These are phyloP conservation scores for Sphecodes monilicornis DNA, from an alignment of 2,888 invertebrate genomes.

Conservation along the genomic window DNA sequence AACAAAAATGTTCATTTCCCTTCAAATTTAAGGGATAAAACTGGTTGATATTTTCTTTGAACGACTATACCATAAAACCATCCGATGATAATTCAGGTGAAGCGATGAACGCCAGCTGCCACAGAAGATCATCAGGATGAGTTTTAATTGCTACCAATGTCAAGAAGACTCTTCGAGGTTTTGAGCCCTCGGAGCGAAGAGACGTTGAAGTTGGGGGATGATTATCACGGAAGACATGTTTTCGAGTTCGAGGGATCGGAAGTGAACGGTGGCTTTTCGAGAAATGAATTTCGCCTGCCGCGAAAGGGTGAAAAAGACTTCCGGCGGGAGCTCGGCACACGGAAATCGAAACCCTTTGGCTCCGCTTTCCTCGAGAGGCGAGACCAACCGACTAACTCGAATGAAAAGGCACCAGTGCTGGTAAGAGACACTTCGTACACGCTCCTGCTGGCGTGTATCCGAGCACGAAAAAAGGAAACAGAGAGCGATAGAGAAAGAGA, in stretches of 20 bases:
- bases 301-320: conserved; percentile 40
- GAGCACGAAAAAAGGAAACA: conserved; percentile 45
- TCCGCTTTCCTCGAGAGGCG: conserved; percentile 62
- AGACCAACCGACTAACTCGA: conserved; percentile 69
- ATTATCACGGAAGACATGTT: conserved; percentile 16
- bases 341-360: conserved; percentile 66
- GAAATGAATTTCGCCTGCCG: conserved; percentile 27
- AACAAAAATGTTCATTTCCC: not conserved
- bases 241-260: conserved; percentile 41
- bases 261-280: conserved; percentile 26
- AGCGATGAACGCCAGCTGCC: not conserved
- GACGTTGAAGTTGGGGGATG: not conserved
- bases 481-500: not conserved
- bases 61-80: not conserved
- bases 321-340: conserved; percentile 39
- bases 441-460: conserved; percentile 68
- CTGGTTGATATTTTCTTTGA: not conserved
- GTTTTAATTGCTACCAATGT: conserved; percentile 7
- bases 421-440: conserved; percentile 69
- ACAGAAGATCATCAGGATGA: not conserved
- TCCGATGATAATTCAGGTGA: not conserved
- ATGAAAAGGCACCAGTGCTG: conserved; percentile 68
- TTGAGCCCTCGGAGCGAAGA: not conserved
- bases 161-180: conserved; percentile 1
- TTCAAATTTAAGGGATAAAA: not conserved